Percentiles rank a stretch among this genome's conserved stretches.
Evolutionary conservation across 2,113 vertebrate genomes (phyloP).

Genomic region (Arenaria interpres): DNA sequence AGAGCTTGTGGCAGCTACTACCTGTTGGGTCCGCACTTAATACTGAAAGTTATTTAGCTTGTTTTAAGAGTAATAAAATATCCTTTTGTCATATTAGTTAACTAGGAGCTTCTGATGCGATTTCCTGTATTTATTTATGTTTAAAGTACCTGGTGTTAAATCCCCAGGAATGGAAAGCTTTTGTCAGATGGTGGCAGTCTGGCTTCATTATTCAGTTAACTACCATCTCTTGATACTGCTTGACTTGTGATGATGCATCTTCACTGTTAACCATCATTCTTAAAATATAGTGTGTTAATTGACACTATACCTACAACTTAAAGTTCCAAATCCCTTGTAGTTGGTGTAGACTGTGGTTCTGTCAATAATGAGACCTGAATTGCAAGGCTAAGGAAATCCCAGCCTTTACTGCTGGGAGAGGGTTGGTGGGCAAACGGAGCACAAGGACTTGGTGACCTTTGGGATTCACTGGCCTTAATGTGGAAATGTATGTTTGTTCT

Average conservation of each 20-base stretch:
- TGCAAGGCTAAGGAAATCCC: neutral
- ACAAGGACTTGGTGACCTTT: neutral
- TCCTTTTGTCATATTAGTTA: neutral
- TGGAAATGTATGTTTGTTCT: neutral
- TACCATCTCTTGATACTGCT: neutral
- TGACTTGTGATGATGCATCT: neutral
- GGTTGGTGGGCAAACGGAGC: neutral
- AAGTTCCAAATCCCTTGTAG: neutral
- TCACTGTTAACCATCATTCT: neutral
- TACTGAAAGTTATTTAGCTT: neutral
- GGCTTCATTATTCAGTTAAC: neutral
- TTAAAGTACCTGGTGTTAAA: neutral
- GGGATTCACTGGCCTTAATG: neutral
- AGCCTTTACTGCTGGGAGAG: neutral
- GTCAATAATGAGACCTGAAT: neutral
- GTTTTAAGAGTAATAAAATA: neutral
- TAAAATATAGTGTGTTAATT: neutral
- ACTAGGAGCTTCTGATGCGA: neutral
- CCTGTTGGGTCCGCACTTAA: neutral
- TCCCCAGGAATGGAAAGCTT: neutral
- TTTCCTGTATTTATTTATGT: neutral
- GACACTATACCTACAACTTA: neutral
- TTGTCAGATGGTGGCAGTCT: neutral
- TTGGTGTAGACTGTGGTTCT: neutral
- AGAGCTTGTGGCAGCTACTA: neutral